Conservation (phyloP, 2,888 invertebrate species). For the Parasteatoda lunata region DNA sequence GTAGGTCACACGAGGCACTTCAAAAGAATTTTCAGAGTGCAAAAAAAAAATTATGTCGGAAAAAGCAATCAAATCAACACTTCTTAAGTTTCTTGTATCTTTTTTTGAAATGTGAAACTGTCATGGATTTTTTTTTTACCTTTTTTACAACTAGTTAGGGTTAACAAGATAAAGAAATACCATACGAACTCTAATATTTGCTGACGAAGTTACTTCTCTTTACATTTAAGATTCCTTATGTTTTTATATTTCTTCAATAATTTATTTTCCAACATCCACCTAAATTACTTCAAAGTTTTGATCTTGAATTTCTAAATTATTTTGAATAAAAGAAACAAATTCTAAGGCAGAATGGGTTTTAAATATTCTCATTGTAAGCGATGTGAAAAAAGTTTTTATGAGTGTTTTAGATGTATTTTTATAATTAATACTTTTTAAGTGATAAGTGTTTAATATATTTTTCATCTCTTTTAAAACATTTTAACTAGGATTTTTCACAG, state of each 20-base stretch:
- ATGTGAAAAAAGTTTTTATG: too few species aligned
- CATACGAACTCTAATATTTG: conserved; percentile 31
- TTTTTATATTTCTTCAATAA: not conserved
- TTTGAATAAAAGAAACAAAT: too few species aligned
- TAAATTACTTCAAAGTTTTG: too few species aligned
- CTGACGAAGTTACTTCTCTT: conserved; percentile 1
- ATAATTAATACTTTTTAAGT: too few species aligned
- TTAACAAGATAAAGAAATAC: conserved; percentile 32
- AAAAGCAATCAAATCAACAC: conserved; percentile 42
- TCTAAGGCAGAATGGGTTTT: too few species aligned
- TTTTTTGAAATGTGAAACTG: conserved; percentile 34
- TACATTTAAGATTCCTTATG: not conserved
- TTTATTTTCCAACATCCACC: not conserved
- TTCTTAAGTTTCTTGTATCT: conserved; percentile 2
- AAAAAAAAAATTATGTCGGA: not conserved
- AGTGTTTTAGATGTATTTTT: too few species aligned
- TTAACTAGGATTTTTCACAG: too few species aligned
- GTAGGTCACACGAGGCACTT: conserved; percentile 14
- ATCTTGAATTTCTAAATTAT: too few species aligned
- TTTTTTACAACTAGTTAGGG: conserved; percentile 33
- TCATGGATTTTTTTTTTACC: conserved; percentile 18
- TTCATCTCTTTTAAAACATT: too few species aligned
- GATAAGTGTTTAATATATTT: too few species aligned
- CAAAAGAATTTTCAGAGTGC: conserved; percentile 10
- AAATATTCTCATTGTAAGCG: too few species aligned